Evolutionary conservation across 2,113 vertebrate species (phyloP).

Genomic region (Raja brachyura): DNA sequence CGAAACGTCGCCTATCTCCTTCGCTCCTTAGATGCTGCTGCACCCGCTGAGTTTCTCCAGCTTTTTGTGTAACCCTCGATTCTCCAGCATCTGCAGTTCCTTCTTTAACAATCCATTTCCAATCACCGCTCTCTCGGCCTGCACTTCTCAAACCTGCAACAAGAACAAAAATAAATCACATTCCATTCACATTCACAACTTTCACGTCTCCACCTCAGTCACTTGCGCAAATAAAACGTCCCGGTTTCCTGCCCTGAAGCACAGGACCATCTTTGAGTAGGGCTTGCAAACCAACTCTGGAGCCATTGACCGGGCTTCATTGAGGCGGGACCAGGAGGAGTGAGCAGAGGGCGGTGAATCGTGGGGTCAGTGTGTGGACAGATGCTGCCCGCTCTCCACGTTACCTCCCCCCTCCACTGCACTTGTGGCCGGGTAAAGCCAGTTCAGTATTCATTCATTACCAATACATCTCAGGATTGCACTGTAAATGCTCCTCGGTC

Average conservation of each 20-base stretch:
- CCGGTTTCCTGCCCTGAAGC: background rate
- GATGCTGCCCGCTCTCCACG: background rate
- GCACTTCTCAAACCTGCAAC: background rate
- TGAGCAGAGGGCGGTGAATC: too few relatives aligned
- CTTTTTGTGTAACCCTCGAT: too few relatives aligned
- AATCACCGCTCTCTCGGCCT: background rate
- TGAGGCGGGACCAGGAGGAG: background rate
- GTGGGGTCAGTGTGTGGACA: too few relatives aligned
- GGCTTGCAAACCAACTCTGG: background rate
- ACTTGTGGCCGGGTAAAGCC: background rate
- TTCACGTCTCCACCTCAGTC: background rate
- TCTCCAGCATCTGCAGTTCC: too few relatives aligned
- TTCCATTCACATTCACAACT: background rate
- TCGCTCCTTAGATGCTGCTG: too few relatives aligned
- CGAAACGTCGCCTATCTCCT: too few relatives aligned
- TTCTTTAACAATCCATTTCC: constrained; percentile 1
- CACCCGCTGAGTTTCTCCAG: too few relatives aligned
- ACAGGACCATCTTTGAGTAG: background rate
- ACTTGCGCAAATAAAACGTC: background rate
- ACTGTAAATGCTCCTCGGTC: background rate
- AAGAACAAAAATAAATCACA: background rate
- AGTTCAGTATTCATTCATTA: background rate
- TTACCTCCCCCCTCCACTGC: too few relatives aligned
- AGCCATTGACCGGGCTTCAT: too few relatives aligned
- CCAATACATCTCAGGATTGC: background rate